Base-by-base conservation (phyloP, 2,797 vertebrate species). In the Sparidentex hasta region DNA sequence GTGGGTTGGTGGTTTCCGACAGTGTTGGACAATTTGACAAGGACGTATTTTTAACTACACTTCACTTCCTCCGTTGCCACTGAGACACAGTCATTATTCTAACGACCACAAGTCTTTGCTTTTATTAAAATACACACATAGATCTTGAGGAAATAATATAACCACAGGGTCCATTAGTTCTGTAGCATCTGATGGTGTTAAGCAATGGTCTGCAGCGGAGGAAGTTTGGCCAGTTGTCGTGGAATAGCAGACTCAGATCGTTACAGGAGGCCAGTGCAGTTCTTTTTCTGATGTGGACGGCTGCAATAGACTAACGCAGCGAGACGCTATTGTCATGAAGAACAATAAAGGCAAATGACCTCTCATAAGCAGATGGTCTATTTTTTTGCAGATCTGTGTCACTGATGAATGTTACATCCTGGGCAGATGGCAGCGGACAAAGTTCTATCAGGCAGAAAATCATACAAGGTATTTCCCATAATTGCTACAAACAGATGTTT, bases 401-500 rank as follows among this genome's bases (percentile, higher is more conserved):
- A 77, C 51, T 85, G 84, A 89, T 92, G 80, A 89, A 93, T 87
- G 82, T 84, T 86, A 78, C 78, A 87, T 83, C 66, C 72, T 25
- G 63, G 76, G 65, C 92, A 93, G 92, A 93, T 91, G 94, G 89
- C 79, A 48, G 75, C 17, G 44, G 86, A 80, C 84, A 81, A 85
- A 82, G 88, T 84, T 90, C 81, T 46, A 69, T 81, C 92, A 87
- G 76, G 90, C 90, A 85, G 89, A 92, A 90, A 93, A 93, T 85
- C 55, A 89, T 82, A 90, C 90, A 92, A 81, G 81, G 87, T 91
- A 90, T 90, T 89, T 90, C 71, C 71, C 84, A 89, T 76, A 81
- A 85, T 86, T 71, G 88, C 87, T 84, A 86, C 88, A 86, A 92
- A 92, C 92, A 95, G 91, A 93, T 95, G 93, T 92, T 94, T 92